Evolutionary conservation across 2,888 invertebrate species (phyloP).

Genomic region (Apamea sordens): DNA sequence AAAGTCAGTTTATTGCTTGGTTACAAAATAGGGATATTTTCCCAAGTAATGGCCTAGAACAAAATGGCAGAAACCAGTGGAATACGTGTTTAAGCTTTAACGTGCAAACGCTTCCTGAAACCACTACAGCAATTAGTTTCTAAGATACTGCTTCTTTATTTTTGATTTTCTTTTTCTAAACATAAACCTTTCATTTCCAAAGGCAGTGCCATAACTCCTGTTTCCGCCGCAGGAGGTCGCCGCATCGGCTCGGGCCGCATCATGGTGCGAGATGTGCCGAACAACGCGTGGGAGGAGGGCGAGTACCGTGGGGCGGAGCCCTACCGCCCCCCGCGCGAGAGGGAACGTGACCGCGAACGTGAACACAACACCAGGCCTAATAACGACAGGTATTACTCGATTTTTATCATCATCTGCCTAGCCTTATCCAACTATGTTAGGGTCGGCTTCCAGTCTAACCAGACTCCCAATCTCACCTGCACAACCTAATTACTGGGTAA

Average conservation of each 20-base stretch:
- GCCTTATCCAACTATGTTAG: no score
- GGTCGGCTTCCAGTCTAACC: not conserved
- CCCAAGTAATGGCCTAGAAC: not conserved
- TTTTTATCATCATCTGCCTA: not conserved
- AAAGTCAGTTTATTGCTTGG: constrained; percentile 1
- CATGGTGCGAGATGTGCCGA: constrained; percentile 91
- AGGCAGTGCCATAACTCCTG: constrained; percentile 9
- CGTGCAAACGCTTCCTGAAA: not conserved
- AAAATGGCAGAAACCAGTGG: constrained; percentile 5
- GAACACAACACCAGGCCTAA: constrained; percentile 70
- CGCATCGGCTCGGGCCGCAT: constrained; percentile 97
- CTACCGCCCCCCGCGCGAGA: constrained; percentile 74
- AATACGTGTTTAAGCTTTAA: constrained; percentile 1
- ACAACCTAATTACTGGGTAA: not conserved
- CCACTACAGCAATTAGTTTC: not conserved
- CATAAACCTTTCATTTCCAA: not conserved
- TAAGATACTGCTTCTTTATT: not conserved
- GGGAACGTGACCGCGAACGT: constrained; percentile 64
- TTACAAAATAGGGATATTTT: not conserved
- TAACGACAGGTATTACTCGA: constrained; percentile 76
- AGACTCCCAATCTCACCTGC: not conserved
- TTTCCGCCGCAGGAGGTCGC: constrained; percentile 74
- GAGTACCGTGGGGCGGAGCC: constrained; percentile 73
- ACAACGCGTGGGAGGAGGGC: constrained; percentile 70
- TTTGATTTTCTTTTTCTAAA: not conserved